Evolutionary conservation across 2,113 vertebrate genomes (phyloP).

Genomic region (Microtus montanus): DNA sequence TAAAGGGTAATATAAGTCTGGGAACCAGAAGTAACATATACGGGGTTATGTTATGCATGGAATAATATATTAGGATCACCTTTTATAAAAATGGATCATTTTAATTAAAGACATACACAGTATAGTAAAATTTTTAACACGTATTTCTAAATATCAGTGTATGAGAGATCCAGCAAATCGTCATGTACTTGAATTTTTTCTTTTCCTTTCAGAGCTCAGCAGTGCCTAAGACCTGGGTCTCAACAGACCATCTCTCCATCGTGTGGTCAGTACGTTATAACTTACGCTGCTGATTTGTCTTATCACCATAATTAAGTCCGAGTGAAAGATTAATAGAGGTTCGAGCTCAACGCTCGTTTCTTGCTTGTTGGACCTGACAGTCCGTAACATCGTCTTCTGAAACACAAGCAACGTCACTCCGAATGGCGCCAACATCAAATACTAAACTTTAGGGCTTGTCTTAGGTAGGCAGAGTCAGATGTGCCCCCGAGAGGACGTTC

Average conservation of each 20-base stretch:
- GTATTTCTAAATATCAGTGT: conserved; percentile 43
- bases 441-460: background rate
- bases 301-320: background rate
- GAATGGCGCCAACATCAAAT: background rate
- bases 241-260: conserved; percentile 97
- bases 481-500: background rate
- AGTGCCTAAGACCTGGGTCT: conserved; percentile 96
- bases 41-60: background rate
- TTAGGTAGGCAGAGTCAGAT: background rate
- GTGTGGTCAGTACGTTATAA: conserved; percentile 90
- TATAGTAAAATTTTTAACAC: conserved; percentile 16
- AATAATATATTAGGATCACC: conserved; percentile 2
- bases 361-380: conserved; percentile 5
- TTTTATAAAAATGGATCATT: conserved; percentile 42
- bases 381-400: background rate
- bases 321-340: background rate
- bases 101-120: background rate
- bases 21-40: conserved; percentile 19
- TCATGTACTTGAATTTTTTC: conserved; percentile 20
- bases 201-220: conserved; percentile 89
- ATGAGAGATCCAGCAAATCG: conserved; percentile 40
- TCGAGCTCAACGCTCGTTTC: background rate
- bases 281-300: background rate
- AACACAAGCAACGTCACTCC: background rate
- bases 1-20: conserved; percentile 29